phyloP scores from a whole-genome alignment of 2,797 vertebrate species.

The Poeciliopsis turneri region DNA sequence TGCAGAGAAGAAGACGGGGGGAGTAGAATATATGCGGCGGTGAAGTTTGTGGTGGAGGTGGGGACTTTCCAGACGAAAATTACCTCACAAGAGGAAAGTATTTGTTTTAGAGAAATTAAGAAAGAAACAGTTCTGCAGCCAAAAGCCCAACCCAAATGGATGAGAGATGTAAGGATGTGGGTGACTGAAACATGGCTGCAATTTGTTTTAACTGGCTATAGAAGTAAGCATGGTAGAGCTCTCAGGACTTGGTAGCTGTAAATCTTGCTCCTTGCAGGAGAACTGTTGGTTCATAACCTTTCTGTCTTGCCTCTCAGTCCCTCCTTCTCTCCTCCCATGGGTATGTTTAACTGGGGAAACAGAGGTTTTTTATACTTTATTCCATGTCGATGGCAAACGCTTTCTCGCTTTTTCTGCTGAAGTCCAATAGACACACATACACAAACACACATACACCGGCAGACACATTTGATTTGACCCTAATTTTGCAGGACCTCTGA shows the following conservation, averaged over 20 bases:
- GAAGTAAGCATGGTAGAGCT: slow-evolving; percentile 79
- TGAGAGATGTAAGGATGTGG: slow-evolving; percentile 69
- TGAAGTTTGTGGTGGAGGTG: slow-evolving; percentile 35
- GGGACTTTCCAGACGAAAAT: slow-evolving; percentile 69
- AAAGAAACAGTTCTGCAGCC: slow-evolving; percentile 72
- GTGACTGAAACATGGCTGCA: slow-evolving; percentile 77
- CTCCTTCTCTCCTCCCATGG: slow-evolving; percentile 73
- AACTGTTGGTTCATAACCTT: slow-evolving; percentile 75
- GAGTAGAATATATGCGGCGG: slow-evolving; percentile 8
- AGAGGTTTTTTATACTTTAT: slow-evolving; percentile 79
- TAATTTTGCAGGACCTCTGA: slow-evolving; percentile 58
- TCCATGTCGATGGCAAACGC: slow-evolving; percentile 64
- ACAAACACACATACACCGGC: slow-evolving; percentile 13
- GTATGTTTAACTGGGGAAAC: slow-evolving; percentile 78
- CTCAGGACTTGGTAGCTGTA: slow-evolving; percentile 72
- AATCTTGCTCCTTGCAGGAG: slow-evolving; percentile 74
- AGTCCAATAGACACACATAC: slow-evolving; percentile 15
- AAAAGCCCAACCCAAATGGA: slow-evolving; percentile 61
- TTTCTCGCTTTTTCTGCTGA: slow-evolving; percentile 22
- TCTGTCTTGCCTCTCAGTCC: slow-evolving; percentile 60
- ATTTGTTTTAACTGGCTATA: slow-evolving; percentile 85
- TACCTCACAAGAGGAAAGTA: slow-evolving; percentile 70
- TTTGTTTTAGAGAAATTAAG: slow-evolving; percentile 78
- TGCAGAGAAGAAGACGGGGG: slow-evolving; percentile 23
- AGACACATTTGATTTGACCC: slow-evolving; percentile 58